phyloP scores from a whole-genome alignment of 2,113 vertebrate genomes.

The Scomber colias region DNA sequence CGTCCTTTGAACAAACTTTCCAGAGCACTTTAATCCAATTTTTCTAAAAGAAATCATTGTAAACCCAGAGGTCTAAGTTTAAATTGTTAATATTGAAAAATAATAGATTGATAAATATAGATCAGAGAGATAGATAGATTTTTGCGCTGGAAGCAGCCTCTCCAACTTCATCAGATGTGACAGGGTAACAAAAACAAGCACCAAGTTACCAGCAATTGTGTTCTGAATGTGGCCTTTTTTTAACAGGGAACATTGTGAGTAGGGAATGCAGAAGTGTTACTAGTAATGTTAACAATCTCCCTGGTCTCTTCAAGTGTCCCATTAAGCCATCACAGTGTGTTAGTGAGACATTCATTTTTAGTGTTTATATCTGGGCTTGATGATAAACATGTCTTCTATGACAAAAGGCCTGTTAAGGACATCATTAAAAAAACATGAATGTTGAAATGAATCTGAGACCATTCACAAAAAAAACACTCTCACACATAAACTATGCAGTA shows the following conservation, averaged over 20 bases:
- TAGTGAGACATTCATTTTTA: neutral
- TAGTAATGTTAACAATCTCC: neutral
- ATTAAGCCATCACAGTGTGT: neutral
- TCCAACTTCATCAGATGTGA: neutral
- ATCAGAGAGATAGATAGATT: neutral
- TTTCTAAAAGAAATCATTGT: neutral
- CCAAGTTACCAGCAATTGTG: neutral
- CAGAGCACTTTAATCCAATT: neutral
- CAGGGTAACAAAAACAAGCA: no score
- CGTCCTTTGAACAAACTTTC: neutral
- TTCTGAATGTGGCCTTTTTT: neutral
- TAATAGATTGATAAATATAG: neutral
- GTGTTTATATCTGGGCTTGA: slow-evolving; percentile 2
- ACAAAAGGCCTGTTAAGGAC: neutral
- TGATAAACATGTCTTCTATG: neutral
- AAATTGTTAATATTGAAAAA: neutral
- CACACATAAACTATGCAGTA: neutral
- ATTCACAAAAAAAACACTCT: neutral
- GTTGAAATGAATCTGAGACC: neutral
- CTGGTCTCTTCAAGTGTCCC: neutral
- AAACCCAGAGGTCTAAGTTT: neutral
- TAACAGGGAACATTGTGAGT: neutral
- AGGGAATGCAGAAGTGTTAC: neutral
- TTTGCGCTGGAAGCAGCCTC: neutral
- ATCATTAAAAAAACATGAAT: neutral